Base-by-base conservation (phyloP, 53 echinoderm and acorn worm species). In the Arbacia lixula region DNA sequence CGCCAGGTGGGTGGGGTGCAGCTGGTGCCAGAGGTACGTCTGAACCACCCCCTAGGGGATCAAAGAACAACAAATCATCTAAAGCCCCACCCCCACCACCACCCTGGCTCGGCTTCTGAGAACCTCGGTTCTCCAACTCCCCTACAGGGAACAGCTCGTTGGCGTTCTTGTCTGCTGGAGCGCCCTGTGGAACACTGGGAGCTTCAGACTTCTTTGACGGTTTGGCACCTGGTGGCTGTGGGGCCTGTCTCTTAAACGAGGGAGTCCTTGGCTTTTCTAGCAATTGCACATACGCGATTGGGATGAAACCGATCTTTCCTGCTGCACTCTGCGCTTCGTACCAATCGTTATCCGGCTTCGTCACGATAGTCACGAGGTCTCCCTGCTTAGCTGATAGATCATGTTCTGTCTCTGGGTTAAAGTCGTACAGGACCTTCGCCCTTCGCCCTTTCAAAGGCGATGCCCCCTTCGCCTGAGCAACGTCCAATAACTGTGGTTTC, bases 381-480 rank as follows among this genome's bases (percentile, higher is more conserved):
- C 94, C 92, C 53, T 92, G 86, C 52, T 94, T 92, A 17, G 90
- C 94, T 8, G 66, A 67, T 6, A 98, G 60, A 63, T 98, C 98
- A 28, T 92, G 92, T 52, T 86, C 89, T 36, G 87, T 94, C 73
- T 94, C 94, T 27, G 92, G 88, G 16, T 87, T 85, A 56, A 98
- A 98, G 68, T 98, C 98, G 58, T 92, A 98, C n/a, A 98, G 83
- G 28, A 94, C 87, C 74, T 89, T 94, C 0, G 77, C 98, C 31
- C 90, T 68, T 67, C 91, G 91, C 2, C 91, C 94, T 53, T 96
- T 91, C 78, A 85, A 85, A 3, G 83, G 39, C n/a, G 82, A 27
- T 16, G 27, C 31, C 27, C 86, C 60, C 55, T 77, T 56, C 31
- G 36, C 75, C 34, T 73, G 71, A 20, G 74, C 87, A n/a, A 49